Base-by-base conservation (phyloP, 92 coral and sea anemone genomes). In the Zoanthus sociatus region DNA sequence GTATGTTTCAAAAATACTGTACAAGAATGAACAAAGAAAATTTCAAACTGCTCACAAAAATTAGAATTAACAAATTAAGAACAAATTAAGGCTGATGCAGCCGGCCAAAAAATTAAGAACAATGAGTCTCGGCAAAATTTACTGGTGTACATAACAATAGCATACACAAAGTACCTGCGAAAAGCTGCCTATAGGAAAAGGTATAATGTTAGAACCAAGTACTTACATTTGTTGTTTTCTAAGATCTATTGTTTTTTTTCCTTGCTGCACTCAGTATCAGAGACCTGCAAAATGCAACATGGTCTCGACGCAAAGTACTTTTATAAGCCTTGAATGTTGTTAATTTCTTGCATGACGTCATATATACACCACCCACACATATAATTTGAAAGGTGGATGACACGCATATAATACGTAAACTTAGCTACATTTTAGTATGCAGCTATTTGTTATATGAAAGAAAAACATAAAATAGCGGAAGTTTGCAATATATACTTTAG, bases 371-470 rank as follows among this genome's bases (percentile, higher is more conserved):
- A 69, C 73, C 73, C 73, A 69, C 46, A 69, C 46, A 69, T 20
- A 67, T 67, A 63, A 5, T 15, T 69, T 3, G 18, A 33, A 66
- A 10, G 71, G 18, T 0, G 6, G 3, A 66, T 18, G 33, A 69
- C 32, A 7, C 13, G 8, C 45, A 69, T 69, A 42, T 69, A 21
- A 69, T 69, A 20, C 15, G 32, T 10, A 69, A 69, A 15, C 14
- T 69, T 69, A 69, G 73, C 73, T 30, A 69, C 73, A 69, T 69
- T 69, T 69, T 69, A 69, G 73, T 69, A 30, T 30, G 6, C 73
- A 69, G 45, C 6, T 69, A 30, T 69, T 69, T 61, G 16, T 18
- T 61, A 61, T 14, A 10, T 18, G 68, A 21, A 14, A 61, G 68
- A 61, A 14, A 4, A 69, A 61, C 13, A 0, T 4, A 30, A 30